Evolutionary conservation across 53 echinoderm and acorn worm genomes (phyloP), one percentile per base, ranked within the genome.

Genomic region (Apostichopus leukothele): DNA sequence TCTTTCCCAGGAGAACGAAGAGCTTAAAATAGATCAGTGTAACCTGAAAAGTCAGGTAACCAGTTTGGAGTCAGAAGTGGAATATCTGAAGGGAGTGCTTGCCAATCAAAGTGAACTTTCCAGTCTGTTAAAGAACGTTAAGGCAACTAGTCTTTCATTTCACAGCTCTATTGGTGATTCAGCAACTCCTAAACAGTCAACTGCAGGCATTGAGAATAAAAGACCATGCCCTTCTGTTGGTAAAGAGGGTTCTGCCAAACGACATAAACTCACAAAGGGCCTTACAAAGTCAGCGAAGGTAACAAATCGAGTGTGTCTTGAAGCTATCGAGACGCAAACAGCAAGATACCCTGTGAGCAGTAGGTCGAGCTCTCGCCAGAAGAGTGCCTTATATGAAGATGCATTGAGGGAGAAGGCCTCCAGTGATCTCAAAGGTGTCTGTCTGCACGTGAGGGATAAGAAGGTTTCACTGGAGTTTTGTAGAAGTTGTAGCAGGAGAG

Each of bases 61-160:
- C 50, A 51, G 78, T 7, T 63, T 93, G 13, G 90, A 75, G 79
- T 76, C 88, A 53, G 95, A 95, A 78, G 78, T 95, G 50, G 57
- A 88, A 20, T 95, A 95, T 63, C 89, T 95, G 88, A 95, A 93
- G 90, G 86, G 93, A 73, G 91, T 95, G 14, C 86, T 95, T 25
- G 93, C 95, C 16, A 95, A 95, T 63, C 95, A 95, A 68, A 95
- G 95, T 88, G 91, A 91, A 13, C 71, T 95, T 71, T 76, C 95
- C 9, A 53, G 79, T 9, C 75, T 95, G 66, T 79, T 95, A 27
- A 80, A 88, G 61, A 95, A 95, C 54, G 93, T 93, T 50, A 74
- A 91, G 57, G 92, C 90, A 10, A 93, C 95, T 20, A 90, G 89
- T 25, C 86, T 95, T 7, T 75, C 89, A 5, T 75, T 87, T 75